Evolutionary conservation across 2,797 vertebrate genomes (phyloP).

Genomic region (Meda fulgida): DNA sequence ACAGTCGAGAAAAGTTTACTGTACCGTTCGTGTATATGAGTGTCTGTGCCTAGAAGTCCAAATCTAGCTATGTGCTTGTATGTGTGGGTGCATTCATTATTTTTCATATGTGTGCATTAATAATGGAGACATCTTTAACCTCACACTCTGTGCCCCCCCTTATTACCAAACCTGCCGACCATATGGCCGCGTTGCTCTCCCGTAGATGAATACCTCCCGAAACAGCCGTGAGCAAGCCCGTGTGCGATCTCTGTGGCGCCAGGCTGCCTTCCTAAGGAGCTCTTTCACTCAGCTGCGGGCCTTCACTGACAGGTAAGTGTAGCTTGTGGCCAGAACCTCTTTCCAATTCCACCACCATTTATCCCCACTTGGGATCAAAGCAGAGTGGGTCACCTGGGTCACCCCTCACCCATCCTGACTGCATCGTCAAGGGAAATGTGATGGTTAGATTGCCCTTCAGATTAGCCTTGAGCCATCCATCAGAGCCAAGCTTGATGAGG

Average conservation of each 20-base stretch:
- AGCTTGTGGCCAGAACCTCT: constrained; percentile 64
- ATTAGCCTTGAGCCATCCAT: constrained; percentile 69
- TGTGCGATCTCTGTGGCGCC: constrained; percentile 82
- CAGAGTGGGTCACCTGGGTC: constrained; percentile 66
- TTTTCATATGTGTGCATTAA: constrained; percentile 21
- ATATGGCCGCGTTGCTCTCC: constrained; percentile 52
- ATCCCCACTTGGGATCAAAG: constrained; percentile 74
- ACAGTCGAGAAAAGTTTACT: constrained; percentile 64
- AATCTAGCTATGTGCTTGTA: constrained; percentile 3
- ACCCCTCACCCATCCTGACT: constrained; percentile 57
- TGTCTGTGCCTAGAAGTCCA: background rate
- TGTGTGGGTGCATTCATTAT: constrained; percentile 34
- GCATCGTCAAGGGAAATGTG: constrained; percentile 63
- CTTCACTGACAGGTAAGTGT: constrained; percentile 82
- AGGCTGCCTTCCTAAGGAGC: constrained; percentile 80
- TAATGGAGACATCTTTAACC: constrained; percentile 29
- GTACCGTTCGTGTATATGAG: constrained; percentile 28
- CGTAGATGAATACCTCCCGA: constrained; percentile 70
- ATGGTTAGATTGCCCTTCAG: constrained; percentile 65
- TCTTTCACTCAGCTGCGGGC: constrained; percentile 82
- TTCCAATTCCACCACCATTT: constrained; percentile 50
- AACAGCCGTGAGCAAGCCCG: constrained; percentile 73
- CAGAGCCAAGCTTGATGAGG: constrained; percentile 63
- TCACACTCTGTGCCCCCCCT: background rate
- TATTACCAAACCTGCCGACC: constrained; percentile 41